These are phyloP conservation scores for Chymomyza costata DNA, from an alignment of 1,140 invertebrate genomes.

Conservation along the genomic window DNA sequence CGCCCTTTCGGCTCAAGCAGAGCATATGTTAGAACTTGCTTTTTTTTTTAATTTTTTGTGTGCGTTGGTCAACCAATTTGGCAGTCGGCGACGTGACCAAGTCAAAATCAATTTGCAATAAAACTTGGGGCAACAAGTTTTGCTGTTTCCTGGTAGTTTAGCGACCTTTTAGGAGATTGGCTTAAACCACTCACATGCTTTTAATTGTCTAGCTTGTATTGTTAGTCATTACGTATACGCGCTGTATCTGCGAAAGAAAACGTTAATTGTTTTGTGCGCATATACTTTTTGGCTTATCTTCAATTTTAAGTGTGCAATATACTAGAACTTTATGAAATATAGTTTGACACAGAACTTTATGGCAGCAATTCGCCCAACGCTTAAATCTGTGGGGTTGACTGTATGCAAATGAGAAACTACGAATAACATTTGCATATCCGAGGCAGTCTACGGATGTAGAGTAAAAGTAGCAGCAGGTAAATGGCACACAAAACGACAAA, in stretches of 20 bases:
- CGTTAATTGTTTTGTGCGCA: too few relatives aligned
- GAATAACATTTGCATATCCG: slow-evolving; percentile 36
- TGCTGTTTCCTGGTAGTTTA: too few relatives aligned
- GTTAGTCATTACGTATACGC: too few relatives aligned
- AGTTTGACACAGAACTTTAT: too few relatives aligned
- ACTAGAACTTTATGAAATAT: too few relatives aligned
- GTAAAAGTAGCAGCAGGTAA: slow-evolving; percentile 22
- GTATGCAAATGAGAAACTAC: slow-evolving; percentile 64
- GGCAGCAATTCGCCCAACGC: slow-evolving; percentile 22
- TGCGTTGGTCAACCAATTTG: slow-evolving; percentile 42
- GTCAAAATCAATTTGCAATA: slow-evolving; percentile 69
- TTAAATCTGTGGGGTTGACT: slow-evolving; percentile 25
- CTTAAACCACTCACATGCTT: too few relatives aligned
- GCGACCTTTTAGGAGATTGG: too few relatives aligned
- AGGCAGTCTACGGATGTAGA: slow-evolving; percentile 5
- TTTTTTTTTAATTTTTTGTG: slow-evolving; percentile 9
- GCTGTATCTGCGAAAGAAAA: too few relatives aligned
- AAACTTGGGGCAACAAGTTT: slow-evolving; percentile 35
- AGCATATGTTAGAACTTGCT: slow-evolving; percentile 11
- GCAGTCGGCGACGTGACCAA: slow-evolving; percentile 54
- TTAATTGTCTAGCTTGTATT: too few relatives aligned
- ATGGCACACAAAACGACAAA: slow-evolving; percentile 10
- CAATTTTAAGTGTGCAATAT: too few relatives aligned
- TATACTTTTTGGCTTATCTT: too few relatives aligned
- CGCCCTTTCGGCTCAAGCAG: not conserved